Conservation (phyloP, 2,888 invertebrate species). For the Euplexia lucipara region DNA sequence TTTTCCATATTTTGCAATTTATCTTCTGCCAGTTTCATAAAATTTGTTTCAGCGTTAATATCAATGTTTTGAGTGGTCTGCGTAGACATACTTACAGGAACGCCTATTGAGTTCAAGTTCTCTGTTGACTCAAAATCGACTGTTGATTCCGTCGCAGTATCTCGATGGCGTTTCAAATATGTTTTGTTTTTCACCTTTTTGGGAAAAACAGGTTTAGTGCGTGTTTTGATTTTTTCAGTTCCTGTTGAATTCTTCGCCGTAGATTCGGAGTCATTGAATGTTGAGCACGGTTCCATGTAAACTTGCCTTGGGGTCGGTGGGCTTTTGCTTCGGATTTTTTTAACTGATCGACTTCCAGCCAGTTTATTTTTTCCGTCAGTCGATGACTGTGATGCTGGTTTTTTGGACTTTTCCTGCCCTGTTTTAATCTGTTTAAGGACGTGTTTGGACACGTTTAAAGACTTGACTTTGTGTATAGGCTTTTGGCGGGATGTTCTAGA, state of each 20-base stretch:
- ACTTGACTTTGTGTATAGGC: slow-evolving; percentile 84
- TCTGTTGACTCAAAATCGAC: slow-evolving; percentile 68
- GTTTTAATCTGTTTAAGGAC: slow-evolving; percentile 65
- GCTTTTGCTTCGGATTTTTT: slow-evolving; percentile 70
- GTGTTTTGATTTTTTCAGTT: slow-evolving; percentile 31
- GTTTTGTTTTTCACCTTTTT: slow-evolving; percentile 8
- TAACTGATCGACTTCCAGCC: slow-evolving; percentile 31
- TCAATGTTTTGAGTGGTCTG: slow-evolving; percentile 80
- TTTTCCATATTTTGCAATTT: slow-evolving; percentile 89
- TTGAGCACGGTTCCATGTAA: slow-evolving; percentile 44
- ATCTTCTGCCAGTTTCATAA: slow-evolving; percentile 83
- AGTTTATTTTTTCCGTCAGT: slow-evolving; percentile 59
- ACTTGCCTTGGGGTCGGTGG: slow-evolving; percentile 72
- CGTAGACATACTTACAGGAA: slow-evolving; percentile 77
- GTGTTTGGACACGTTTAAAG: slow-evolving; percentile 83
- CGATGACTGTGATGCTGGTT: slow-evolving; percentile 65
- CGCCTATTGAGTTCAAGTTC: slow-evolving; percentile 56
- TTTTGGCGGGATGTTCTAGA: slow-evolving; percentile 69
- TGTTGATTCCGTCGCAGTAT: slow-evolving; percentile 64
- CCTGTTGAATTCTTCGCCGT: slow-evolving; percentile 28
- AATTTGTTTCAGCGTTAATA: slow-evolving; percentile 74
- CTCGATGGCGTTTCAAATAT: slow-evolving; percentile 42
- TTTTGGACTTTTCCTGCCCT: slow-evolving; percentile 38
- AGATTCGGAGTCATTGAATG: slow-evolving; percentile 53
- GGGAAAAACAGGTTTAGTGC: slow-evolving; percentile 8